A percentile compares a stretch with the other conserved stretches of the same genome.
Evolutionary conservation across 2,888 invertebrate species (phyloP).

Genomic region (Theretra japonica): DNA sequence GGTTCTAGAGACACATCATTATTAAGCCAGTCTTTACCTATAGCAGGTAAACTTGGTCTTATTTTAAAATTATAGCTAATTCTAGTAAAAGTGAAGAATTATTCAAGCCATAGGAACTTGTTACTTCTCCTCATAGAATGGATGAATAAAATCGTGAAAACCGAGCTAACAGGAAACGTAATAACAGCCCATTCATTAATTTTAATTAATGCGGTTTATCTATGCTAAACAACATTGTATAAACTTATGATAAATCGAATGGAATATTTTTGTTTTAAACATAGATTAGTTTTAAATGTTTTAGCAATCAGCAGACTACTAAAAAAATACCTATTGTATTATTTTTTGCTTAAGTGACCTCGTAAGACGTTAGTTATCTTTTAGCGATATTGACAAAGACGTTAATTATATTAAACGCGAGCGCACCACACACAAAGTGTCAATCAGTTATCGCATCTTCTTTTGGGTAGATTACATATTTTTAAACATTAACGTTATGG

Average conservation of each 20-base stretch:
- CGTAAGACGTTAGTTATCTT: conserved; percentile 1
- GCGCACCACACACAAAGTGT: conserved; percentile 1
- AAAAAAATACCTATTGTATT: too few relatives aligned
- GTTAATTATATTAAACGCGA: not conserved
- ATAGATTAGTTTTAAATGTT: too few relatives aligned
- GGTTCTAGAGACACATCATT: too few relatives aligned
- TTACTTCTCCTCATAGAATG: too few relatives aligned
- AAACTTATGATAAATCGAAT: not conserved
- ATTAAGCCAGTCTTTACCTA: too few relatives aligned
- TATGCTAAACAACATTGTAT: not conserved
- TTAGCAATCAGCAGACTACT: not conserved
- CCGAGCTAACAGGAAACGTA: too few relatives aligned
- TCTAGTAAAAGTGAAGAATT: too few relatives aligned
- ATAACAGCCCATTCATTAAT: too few relatives aligned
- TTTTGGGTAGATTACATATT: not conserved
- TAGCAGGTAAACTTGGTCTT: too few relatives aligned
- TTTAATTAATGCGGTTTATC: not conserved
- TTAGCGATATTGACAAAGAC: conserved; percentile 2
- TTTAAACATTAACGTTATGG: not conserved
- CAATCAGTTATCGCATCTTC: not conserved
- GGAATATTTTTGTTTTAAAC: not conserved
- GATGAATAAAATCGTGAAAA: too few relatives aligned
- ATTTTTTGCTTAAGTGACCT: conserved; percentile 3
- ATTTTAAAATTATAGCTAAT: too few relatives aligned
- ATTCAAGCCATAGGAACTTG: too few relatives aligned